These are phyloP conservation scores for Anthrax anthrax DNA, from an alignment of 2,888 invertebrate genomes.

Conservation along the genomic window DNA sequence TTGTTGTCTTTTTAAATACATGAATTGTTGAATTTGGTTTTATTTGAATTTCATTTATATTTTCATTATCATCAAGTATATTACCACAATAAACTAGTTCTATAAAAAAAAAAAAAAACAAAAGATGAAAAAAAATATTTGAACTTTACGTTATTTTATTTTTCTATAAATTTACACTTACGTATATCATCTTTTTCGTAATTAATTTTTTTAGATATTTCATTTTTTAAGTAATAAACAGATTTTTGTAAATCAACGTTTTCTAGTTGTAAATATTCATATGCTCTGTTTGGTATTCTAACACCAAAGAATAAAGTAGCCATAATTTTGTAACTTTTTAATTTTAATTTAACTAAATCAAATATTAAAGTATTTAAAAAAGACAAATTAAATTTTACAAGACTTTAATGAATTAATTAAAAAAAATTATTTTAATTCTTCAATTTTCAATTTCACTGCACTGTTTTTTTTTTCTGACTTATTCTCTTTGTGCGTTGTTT, in stretches of 20 bases:
- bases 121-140: too few species aligned
- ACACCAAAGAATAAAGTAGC: slow-evolving; percentile 35
- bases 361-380: too few species aligned
- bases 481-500: too few species aligned
- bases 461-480: too few species aligned
- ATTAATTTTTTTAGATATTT: slow-evolving; percentile 37
- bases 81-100: slow-evolving; percentile 53
- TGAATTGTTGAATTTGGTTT: slow-evolving; percentile 41
- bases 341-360: too few species aligned
- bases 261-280: slow-evolving; percentile 40
- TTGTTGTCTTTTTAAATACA: slow-evolving; percentile 33
- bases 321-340: too few species aligned
- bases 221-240: slow-evolving; percentile 39
- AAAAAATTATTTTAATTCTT: too few species aligned
- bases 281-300: slow-evolving; percentile 37
- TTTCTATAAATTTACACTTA: too few species aligned
- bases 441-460: too few species aligned
- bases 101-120: slow-evolving; percentile 32
- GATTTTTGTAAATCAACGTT: slow-evolving; percentile 42
- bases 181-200: slow-evolving; percentile 38
- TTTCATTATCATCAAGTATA: slow-evolving; percentile 42
- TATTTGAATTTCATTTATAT: slow-evolving; percentile 40
- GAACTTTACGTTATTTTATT: too few species aligned
- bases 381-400: too few species aligned
- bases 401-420: too few species aligned